These are phyloP conservation scores for Sander vitreus DNA, from an alignment of 2,113 vertebrate species.

Conservation along the genomic window DNA sequence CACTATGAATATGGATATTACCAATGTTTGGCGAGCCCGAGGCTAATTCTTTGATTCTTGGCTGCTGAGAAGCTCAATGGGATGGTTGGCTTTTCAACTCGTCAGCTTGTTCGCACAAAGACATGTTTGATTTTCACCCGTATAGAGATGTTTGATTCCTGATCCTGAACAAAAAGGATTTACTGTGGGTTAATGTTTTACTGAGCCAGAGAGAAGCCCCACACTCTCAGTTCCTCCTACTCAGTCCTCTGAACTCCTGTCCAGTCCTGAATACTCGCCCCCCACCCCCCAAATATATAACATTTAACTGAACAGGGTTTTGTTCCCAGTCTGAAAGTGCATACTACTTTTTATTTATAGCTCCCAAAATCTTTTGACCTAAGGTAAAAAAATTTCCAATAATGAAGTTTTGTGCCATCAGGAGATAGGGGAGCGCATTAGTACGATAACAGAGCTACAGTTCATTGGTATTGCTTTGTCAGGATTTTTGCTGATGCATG, in stretches of 20 bases:
- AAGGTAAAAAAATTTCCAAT: slow-evolving; percentile 44
- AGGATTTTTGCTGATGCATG: slow-evolving; percentile 51
- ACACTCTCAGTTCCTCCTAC: slow-evolving; percentile 59
- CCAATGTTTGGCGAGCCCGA: slow-evolving; percentile 65
- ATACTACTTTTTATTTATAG: slow-evolving; percentile 28
- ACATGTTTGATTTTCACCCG: slow-evolving; percentile 71
- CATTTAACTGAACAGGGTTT: slow-evolving; percentile 8
- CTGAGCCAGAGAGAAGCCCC: slow-evolving; percentile 55
- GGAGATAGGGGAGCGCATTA: slow-evolving; percentile 49
- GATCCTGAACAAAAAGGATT: slow-evolving; percentile 77
- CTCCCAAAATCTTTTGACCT: slow-evolving; percentile 44
- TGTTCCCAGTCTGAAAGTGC: slow-evolving; percentile 5
- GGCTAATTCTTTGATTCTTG: slow-evolving; percentile 75
- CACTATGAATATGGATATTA: slow-evolving; percentile 74
- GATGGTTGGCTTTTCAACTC: slow-evolving; percentile 71
- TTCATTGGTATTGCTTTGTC: slow-evolving; percentile 37
- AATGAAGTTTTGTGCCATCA: slow-evolving; percentile 50
- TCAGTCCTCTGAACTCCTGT: slow-evolving; percentile 54
- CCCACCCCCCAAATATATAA: background rate
- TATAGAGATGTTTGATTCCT: slow-evolving; percentile 73
- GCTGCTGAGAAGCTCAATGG: slow-evolving; percentile 70
- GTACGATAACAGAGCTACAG: slow-evolving; percentile 44
- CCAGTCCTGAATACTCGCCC: slow-evolving; percentile 46
- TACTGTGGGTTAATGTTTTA: slow-evolving; percentile 77
- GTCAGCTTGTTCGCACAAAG: slow-evolving; percentile 71